A percentile compares a stretch with the other conserved stretches of the same genome.
Conservation (phyloP, 2,113 vertebrate genomes). For the Nothobranchius kuhntae region DNA sequence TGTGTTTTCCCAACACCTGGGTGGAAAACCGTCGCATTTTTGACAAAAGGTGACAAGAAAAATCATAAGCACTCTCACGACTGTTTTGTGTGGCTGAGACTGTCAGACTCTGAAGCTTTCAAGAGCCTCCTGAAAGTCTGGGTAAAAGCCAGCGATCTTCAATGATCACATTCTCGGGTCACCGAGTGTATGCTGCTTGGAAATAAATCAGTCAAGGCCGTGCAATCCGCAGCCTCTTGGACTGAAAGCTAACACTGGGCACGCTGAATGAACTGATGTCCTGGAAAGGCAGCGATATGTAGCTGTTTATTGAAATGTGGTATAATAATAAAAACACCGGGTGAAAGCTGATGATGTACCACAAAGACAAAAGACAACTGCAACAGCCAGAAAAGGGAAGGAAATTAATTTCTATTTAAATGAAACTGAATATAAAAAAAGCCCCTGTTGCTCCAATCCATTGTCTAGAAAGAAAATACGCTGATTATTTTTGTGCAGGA, state of each 20-base stretch:
- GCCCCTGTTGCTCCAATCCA: neutral
- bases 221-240: conserved; percentile 1
- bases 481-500: conserved; percentile 13
- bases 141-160: conserved; percentile 4
- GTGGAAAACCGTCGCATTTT: conserved; percentile 9
- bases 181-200: conserved; percentile 4
- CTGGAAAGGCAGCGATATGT: conserved; percentile 4
- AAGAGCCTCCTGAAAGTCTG: neutral
- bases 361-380: neutral
- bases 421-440: neutral
- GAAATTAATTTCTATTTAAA: neutral
- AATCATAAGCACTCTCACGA: neutral
- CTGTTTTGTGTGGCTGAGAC: neutral
- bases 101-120: neutral
- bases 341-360: neutral
- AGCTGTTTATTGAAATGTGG: conserved; percentile 14
- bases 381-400: conserved; percentile 1
- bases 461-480: neutral
- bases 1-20: conserved; percentile 22
- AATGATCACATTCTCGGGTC: conserved; percentile 6
- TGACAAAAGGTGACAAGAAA: neutral
- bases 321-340: neutral
- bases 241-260: conserved; percentile 3
- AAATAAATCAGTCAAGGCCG: conserved; percentile 9
- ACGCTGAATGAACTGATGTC: conserved; percentile 1